Base-by-base conservation (phyloP, 2,113 vertebrate genomes). In the Gobio gobio region DNA sequence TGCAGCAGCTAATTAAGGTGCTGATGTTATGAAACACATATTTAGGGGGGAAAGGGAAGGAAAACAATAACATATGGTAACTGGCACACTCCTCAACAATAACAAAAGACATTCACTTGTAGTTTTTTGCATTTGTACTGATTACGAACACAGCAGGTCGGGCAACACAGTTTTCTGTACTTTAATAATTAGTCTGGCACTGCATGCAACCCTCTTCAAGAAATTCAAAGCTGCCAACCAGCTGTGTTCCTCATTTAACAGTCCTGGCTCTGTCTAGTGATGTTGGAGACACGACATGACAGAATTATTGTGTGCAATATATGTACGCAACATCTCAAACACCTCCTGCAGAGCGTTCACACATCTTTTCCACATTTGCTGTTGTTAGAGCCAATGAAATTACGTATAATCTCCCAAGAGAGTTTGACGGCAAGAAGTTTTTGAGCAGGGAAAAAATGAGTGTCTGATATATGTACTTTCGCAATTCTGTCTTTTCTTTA, bases 141-240 rank as follows among this genome's bases (percentile, higher is more conserved):
- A 88, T 85, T 83, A 88, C 7, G 16, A 68, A 56, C 78, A 4
- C 79, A 76, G 73, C 78, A 76, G 86, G 72, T 85, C 45, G 54
- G 72, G 26, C 78, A 24, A 24, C 73, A 40, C 36, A 14, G 84
- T 54, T 78, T 87, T 59, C 73, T 75, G 61, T 56, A 68, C 78
- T 85, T 85, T 79, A 83, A 83, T 85, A 59, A 83, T 88, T 29
- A 73, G 40, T 29, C 75, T 77, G 68, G n/a, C 64, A 70, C 29
- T 33, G 66, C 66, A 24, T 47, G 66, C 40, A 58, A 63, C 45
- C 45, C 58, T 70, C 84, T 80, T 61, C 20, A 72, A 85, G 56
- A 74, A 85, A 59, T 40, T 75, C 51, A 83, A 49, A 49, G 40
- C 43, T 59, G 58, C 47, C 87, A 74, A 51, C 26, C 75, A 85